These are phyloP conservation scores for Leucozona laternaria DNA, from an alignment of 2,888 invertebrate genomes.

Conservation along the genomic window DNA sequence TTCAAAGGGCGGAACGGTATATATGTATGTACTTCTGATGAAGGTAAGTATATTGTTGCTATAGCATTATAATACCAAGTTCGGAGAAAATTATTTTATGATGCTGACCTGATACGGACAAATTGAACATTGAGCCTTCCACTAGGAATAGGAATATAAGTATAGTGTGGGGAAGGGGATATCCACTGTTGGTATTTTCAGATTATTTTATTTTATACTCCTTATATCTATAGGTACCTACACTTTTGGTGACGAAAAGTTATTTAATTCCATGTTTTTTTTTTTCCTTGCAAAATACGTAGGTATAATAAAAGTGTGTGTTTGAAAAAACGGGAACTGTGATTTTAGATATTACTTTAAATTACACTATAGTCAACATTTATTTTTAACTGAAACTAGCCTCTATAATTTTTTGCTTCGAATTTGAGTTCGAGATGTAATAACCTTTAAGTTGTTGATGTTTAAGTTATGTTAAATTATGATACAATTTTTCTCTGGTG, in stretches of 20 bases:
- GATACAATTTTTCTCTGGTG: no score
- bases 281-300: not conserved
- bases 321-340: not conserved
- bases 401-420: no score
- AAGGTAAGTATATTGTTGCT: not conserved
- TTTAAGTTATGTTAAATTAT: no score
- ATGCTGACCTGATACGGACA: conserved; percentile 28
- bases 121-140: conserved; percentile 29
- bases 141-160: not conserved
- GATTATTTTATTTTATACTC: not conserved
- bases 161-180: not conserved
- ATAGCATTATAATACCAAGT: not conserved
- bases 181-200: not conserved
- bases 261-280: not conserved
- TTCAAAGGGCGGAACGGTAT: conserved; percentile 9
- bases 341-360: not conserved
- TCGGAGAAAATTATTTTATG: conserved; percentile 29
- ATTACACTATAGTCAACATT: no score
- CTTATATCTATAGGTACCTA: not conserved
- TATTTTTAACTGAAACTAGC: no score
- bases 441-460: no score
- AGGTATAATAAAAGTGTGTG: not conserved
- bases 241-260: conserved; percentile 9
- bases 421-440: no score
- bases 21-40: no score